Evolutionary conservation across 2,888 invertebrate genomes (phyloP), one percentile per base, ranked within the genome.

Genomic region (Theodoxus fluviatilis): DNA sequence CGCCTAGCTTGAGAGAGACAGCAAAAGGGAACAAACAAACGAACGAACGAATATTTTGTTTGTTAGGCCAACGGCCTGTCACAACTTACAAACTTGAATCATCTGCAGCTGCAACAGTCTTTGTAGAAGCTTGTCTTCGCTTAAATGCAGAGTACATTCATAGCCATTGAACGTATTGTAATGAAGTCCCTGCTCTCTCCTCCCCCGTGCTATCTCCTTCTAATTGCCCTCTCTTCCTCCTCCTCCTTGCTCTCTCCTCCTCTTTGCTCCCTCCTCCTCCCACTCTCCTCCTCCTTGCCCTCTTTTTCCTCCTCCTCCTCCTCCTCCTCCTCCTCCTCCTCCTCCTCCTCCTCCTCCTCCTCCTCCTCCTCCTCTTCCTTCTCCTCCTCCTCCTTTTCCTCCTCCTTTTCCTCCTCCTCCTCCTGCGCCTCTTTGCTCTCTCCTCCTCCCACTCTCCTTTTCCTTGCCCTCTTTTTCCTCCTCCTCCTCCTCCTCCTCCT

Each of bases 401-500:
- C 52, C 22, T 25, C 22, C 52, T 52, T 25, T 52, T 25, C 22
- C 52, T 52, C 52, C 22, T 25, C 22, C 52, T 52, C 52, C 22
- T 52, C 52, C 25, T 18, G 22, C 25, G n/a, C 7, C 25, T 52
- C 52, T 52, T 52, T 4, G n/a, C 18, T 25, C 25, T 52, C 52
- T 52, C 25, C 25, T 31, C 38, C 40, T 28, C n/a, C 37, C 25
- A 37, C 1, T 57, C 61, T 28, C 66, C 33, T 64, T 63, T 33
- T 49, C n/a, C 7, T 18, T 52, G 3, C 22, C 28, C 25, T 37
- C 47, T 49, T 25, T 31, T 31, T 64, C 15, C n/a, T 25, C 9
- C 47, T 69, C n/a, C 33, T 38, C 28, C 31, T 64, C 38, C 33
- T 33, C 38, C 66, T 66, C 47, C 47, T n/a, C 25, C 31, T 66